A percentile compares a stretch with the other conserved stretches of the same genome.
These are phyloP conservation scores for Hydrotaea diabolus DNA, from an alignment of 2,888 invertebrate genomes.

Conservation along the genomic window DNA sequence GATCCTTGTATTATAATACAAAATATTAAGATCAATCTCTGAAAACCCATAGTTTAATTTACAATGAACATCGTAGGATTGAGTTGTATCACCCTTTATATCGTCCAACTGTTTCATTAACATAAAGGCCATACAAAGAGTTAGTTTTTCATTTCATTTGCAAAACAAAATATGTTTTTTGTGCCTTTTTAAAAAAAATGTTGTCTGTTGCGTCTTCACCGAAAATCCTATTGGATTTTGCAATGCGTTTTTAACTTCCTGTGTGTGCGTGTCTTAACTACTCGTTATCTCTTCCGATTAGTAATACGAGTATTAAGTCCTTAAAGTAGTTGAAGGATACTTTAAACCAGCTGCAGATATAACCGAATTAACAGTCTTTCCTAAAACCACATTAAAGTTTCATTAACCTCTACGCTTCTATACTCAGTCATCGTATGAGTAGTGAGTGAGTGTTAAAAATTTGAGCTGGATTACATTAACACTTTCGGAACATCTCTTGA, in stretches of 20 bases:
- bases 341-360: background rate
- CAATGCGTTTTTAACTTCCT: background rate
- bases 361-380: background rate
- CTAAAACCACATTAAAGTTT: conserved; percentile 19
- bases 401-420: conserved; percentile 10
- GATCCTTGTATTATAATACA: no score
- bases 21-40: no score
- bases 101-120: no score
- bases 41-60: no score
- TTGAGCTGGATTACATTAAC: conserved; percentile 11
- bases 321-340: background rate
- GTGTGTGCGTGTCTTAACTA: background rate
- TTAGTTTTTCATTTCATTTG: no score
- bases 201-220: no score
- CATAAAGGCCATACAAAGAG: no score
- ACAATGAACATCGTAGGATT: no score
- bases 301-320: background rate
- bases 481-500: background rate
- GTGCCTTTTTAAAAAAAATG: no score
- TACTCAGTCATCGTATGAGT: no score
- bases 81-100: no score
- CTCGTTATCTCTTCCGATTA: background rate
- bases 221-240: background rate
- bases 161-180: no score
- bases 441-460: background rate